These are phyloP conservation scores for Aphaenogaster rudis DNA, from an alignment of 1,140 invertebrate genomes.

Conservation along the genomic window DNA sequence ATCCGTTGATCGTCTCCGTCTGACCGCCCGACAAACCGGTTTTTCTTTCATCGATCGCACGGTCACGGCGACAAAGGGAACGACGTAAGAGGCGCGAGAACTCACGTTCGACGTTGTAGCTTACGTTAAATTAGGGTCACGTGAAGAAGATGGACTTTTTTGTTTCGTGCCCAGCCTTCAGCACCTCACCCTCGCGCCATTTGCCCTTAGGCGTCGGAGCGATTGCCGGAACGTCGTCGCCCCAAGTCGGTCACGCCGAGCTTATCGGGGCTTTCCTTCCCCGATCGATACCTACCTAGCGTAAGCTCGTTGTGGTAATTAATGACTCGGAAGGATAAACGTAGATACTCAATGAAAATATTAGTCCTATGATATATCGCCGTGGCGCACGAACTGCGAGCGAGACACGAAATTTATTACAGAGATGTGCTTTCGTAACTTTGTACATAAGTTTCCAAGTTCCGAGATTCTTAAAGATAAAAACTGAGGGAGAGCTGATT, in stretches of 20 bases:
- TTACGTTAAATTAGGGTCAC: slow-evolving; percentile 37
- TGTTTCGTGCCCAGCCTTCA: not conserved
- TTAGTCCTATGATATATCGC: slow-evolving; percentile 52
- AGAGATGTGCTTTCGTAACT: slow-evolving; percentile 15
- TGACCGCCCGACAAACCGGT: not conserved
- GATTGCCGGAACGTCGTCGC: slow-evolving; percentile 42
- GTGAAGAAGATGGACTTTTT: slow-evolving; percentile 30
- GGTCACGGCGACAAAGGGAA: not conserved
- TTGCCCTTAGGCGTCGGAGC: slow-evolving; percentile 18
- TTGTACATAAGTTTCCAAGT: not conserved
- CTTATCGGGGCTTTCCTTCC: slow-evolving; percentile 61
- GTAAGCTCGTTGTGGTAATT: slow-evolving; percentile 62
- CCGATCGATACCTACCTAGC: slow-evolving; percentile 50
- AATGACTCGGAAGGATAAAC: slow-evolving; percentile 46
- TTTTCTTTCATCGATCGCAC: slow-evolving; percentile 4
- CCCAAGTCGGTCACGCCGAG: slow-evolving; percentile 38
- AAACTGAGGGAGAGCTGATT: not conserved
- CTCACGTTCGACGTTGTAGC: slow-evolving; percentile 17
- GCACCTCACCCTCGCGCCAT: slow-evolving; percentile 22
- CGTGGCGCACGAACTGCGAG: slow-evolving; percentile 22
- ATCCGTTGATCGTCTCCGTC: slow-evolving; percentile 10
- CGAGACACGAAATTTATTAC: slow-evolving; percentile 32
- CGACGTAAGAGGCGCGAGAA: slow-evolving; percentile 11
- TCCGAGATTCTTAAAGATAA: not conserved
- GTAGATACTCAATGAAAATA: slow-evolving; percentile 63